Conservation (phyloP, 2,797 vertebrate genomes). For the Heterohyrax brucei region DNA sequence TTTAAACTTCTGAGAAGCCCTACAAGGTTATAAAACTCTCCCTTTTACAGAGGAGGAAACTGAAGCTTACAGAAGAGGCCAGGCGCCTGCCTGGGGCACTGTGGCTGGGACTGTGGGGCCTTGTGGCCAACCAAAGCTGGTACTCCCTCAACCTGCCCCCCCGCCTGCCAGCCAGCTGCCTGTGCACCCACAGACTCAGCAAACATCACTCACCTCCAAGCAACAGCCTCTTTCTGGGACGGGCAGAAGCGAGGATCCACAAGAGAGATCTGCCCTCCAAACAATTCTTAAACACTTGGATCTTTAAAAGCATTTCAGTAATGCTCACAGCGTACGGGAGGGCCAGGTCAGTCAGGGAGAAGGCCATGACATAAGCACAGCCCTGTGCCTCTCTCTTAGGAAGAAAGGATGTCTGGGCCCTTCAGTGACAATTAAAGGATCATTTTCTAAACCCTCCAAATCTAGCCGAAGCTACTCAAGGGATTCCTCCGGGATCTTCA, state of each 20-base stretch:
- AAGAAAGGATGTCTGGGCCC: not conserved
- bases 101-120: not conserved
- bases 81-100: not conserved
- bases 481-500: not conserved
- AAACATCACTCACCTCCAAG: not conserved
- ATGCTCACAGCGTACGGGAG: not conserved
- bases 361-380: accelerated
- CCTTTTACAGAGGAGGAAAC: conserved; percentile 45
- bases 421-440: conserved; percentile 29
- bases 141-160: not conserved
- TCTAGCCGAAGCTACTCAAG: conserved; percentile 6
- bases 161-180: not conserved
- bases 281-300: conserved; percentile 34
- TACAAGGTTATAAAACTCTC: conserved; percentile 33
- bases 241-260: not conserved
- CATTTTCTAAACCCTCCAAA: conserved; percentile 34
- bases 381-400: not conserved
- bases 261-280: conserved; percentile 40
- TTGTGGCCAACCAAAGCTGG: not conserved
- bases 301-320: conserved; percentile 43
- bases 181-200: not conserved
- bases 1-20: conserved; percentile 47
- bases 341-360: not conserved
- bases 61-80: not conserved
- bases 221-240: not conserved